Base-by-base conservation (phyloP, 2,797 vertebrate genomes). In the Austrolebias charrua region DNA sequence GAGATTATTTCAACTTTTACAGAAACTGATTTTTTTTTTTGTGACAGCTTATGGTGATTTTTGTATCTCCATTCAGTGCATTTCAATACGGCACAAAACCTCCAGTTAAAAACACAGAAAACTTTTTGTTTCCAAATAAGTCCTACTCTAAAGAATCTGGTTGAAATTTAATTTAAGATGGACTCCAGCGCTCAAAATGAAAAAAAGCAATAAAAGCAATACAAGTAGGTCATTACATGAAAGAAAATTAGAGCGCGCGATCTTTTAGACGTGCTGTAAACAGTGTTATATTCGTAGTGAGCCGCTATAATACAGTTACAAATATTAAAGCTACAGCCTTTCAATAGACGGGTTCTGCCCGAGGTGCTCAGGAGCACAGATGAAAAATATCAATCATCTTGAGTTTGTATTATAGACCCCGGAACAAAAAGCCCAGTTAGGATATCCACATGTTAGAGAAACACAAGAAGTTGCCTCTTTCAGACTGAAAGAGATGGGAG, bases 171-270 rank as follows among this genome's bases (percentile, higher is more conserved):
- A 46, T 70, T 75, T 31, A 45, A 5, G 20, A 43, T 7, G 43
- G 49, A 71, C 73, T 73, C 46, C 19, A 73, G 59, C n/a, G 33
- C 19, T 60, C 48, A 13, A 51, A 44, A 46, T 8, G 33, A 7
- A 8, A 56, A 49, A 52, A 61, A 55, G 57, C 38, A 76, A 78
- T 60, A 68, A 69, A 70, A 64, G 46, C 61, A 51, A 54, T 69
- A 64, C 70, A 16, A 35, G 55, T 51, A 57, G 51, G 55, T 65
- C 29, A 62, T 61, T 69, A 50, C 40, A 63, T 59, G 16, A 64
- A 58, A 64, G 28, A 13, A 46, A 42, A 33, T 48, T 47, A 59
- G 40, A 15, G 38, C 10, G 52, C 38, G 54, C 35, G 4, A 15
- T 12, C 54, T n/a, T 46, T 33, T 18, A 54, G 8, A 47, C 43